Evolutionary conservation across 2,797 vertebrate species (phyloP), one percentile per base, ranked within the genome.

Genomic region (Halcyon chelicuti): DNA sequence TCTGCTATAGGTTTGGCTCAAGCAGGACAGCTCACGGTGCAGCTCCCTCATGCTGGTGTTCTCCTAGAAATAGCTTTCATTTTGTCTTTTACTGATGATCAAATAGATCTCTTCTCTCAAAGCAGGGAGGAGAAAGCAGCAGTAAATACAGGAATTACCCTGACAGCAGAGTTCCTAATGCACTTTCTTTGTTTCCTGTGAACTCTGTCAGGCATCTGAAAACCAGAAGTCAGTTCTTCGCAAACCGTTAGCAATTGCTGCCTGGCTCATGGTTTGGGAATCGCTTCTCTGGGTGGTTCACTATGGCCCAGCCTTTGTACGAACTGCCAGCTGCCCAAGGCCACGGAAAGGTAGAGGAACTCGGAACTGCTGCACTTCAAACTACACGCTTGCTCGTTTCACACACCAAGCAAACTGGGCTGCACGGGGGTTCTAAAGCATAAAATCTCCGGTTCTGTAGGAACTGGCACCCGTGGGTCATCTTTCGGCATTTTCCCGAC

Each of bases 211-310:
- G 60, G 25, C 12, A 47, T n/a, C 54, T 12, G 19, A 84, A 55
- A 88, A 55, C 49, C 55, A 76, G 66, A 92, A 81, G 42, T 70
- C 46, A 37, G 15, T 35, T 93, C 49, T 77, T 65, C 40, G 58
- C 6, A 11, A 68, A 51, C 20, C 0, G 0, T 33, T 31, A 29
- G 35, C 42, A 39, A 17, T 11, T 51, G 51, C 39, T 39, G 42
- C 7, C 55, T 19, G 46, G 42, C 42, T 88, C 49, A 4, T 22
- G 18, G 40, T 31, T 55, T 70, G n/a, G 74, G 74, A 86, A 39
- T 33, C 21, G 1, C 25, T 58, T 40, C 61, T 28, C 29, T 3
- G 21, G 70, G 73, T 16, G 15, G 21, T 7, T 39, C 14, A 9
- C 33, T 51, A 6, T 10, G 1, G 2, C 28, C 81, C 75, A 58